Evolutionary conservation across 1,140 invertebrate species (phyloP).

Genomic region (Olivierus martensii): DNA sequence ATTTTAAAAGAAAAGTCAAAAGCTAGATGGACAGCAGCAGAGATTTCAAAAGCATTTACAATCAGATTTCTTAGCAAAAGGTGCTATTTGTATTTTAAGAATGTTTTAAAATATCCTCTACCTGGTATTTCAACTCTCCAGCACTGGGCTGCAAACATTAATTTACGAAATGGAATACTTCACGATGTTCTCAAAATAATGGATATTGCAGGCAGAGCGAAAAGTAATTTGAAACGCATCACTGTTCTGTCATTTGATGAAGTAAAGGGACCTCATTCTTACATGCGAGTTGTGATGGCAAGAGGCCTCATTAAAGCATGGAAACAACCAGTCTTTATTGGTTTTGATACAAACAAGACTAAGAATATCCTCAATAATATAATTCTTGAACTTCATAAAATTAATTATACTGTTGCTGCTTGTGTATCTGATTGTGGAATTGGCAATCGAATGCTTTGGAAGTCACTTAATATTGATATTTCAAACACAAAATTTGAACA

Average conservation of each 20-base stretch:
- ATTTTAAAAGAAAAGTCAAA: too few relatives aligned
- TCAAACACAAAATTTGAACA: constrained; percentile 12
- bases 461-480: too few relatives aligned
- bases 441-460: not conserved
- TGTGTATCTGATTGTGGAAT: not conserved
- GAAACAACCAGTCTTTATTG: constrained; percentile 1
- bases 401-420: not conserved
- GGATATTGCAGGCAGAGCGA: not conserved
- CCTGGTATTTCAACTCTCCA: too few relatives aligned
- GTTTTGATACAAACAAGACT: not conserved
- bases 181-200: not conserved
- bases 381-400: not conserved
- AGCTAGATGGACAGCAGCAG: too few relatives aligned
- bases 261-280: not conserved
- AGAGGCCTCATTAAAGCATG: not conserved
- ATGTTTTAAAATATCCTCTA: too few relatives aligned
- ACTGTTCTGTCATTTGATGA: not conserved
- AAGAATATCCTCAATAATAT: not conserved
- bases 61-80: too few relatives aligned
- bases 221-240: not conserved
- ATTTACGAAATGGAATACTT: too few relatives aligned
- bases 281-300: not conserved
- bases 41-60: too few relatives aligned
- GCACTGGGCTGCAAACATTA: too few relatives aligned
- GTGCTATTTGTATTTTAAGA: too few relatives aligned